Percentiles rank a stretch among this genome's conserved stretches.
Conservation (phyloP, 2,113 vertebrate genomes). For the Gobio gobio region DNA sequence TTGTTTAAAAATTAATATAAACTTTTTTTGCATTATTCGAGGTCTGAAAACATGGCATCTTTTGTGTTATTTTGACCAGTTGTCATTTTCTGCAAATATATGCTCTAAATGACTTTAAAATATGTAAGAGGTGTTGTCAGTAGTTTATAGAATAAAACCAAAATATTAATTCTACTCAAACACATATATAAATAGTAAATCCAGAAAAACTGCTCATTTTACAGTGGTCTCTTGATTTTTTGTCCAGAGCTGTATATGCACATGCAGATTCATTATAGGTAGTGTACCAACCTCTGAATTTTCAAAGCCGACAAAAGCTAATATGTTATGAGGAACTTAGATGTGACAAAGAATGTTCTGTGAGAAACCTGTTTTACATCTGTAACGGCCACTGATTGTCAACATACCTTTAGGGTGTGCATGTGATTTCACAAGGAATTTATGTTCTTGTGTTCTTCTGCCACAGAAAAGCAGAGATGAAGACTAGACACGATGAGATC, state of each 20-base stretch:
- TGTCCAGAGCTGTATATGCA: neutral
- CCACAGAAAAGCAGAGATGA: slow-evolving; percentile 90
- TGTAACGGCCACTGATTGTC: neutral
- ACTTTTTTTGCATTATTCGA: too few relatives aligned
- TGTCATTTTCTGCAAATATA: too few relatives aligned
- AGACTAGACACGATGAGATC: slow-evolving; percentile 90
- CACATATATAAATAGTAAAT: too few relatives aligned
- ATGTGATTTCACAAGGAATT: slow-evolving; percentile 28
- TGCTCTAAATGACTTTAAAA: too few relatives aligned
- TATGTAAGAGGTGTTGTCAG: too few relatives aligned
- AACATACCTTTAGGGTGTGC: slow-evolving; percentile 4
- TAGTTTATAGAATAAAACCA: too few relatives aligned
- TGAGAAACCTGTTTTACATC: slow-evolving; percentile 43
- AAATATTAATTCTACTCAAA: too few relatives aligned
- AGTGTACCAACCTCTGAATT: neutral
- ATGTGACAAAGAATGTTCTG: slow-evolving; percentile 9
- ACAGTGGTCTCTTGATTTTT: too few relatives aligned
- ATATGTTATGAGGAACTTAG: slow-evolving; percentile 2
- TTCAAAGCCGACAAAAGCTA: slow-evolving; percentile 13
- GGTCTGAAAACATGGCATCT: too few relatives aligned
- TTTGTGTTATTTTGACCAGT: too few relatives aligned
- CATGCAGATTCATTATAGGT: neutral
- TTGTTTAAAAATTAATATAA: too few relatives aligned
- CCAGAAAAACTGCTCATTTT: too few relatives aligned
- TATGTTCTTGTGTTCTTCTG: slow-evolving; percentile 48